Evolutionary conservation across 53 echinoderm and acorn worm species (phyloP).

Genomic region (Antedon mediterranea): DNA sequence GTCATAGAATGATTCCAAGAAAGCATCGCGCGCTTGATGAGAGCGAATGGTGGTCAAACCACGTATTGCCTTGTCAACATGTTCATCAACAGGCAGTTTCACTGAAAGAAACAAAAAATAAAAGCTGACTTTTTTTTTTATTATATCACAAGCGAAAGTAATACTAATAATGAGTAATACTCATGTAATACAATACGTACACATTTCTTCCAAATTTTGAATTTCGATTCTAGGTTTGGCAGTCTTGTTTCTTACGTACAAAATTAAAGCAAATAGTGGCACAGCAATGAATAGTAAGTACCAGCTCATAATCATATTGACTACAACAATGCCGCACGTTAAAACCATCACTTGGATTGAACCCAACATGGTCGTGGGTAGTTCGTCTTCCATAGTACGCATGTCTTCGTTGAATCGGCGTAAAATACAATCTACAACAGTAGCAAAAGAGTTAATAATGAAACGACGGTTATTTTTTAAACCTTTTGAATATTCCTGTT

Average conservation of each 20-base stretch:
- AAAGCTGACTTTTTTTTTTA: too few species aligned
- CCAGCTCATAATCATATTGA: background rate
- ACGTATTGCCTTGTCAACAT: constrained; percentile 13
- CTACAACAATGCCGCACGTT: background rate
- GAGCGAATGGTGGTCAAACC: constrained; percentile 73
- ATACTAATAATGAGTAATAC: too few species aligned
- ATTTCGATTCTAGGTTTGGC: background rate
- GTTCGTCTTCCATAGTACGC: constrained; percentile 85
- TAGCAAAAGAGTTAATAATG: background rate
- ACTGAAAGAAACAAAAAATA: background rate
- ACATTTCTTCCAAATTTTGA: background rate
- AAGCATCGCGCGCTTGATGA: constrained; percentile 40
- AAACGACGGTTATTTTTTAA: too few species aligned
- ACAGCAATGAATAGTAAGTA: background rate
- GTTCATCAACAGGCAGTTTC: background rate
- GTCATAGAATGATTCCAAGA: constrained; percentile 27
- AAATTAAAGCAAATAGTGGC: background rate
- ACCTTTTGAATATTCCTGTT: too few species aligned
- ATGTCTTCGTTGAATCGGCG: constrained; percentile 93
- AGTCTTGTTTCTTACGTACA: background rate
- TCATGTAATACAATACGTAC: background rate
- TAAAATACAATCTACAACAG: constrained; percentile 59
- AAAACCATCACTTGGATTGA: constrained; percentile 47
- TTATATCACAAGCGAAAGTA: too few species aligned
- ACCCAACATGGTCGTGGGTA: constrained; percentile 73